These are phyloP conservation scores for Steromphala cineraria DNA, from an alignment of 2,888 invertebrate genomes.

Conservation along the genomic window DNA sequence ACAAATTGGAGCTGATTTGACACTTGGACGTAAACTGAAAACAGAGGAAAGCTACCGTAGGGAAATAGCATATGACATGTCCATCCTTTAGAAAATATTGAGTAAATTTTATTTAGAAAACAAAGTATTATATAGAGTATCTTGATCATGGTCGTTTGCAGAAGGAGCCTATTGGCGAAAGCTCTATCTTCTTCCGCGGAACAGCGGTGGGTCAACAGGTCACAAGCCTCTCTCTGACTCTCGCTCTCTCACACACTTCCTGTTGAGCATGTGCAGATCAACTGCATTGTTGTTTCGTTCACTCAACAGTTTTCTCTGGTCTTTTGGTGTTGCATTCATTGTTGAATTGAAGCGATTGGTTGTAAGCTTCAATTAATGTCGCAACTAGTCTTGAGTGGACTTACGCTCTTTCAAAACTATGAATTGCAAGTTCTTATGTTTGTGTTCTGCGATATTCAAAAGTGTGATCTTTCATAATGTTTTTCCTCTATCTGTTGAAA, in stretches of 20 bases:
- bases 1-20: no score
- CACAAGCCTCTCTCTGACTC: conserved; percentile 8
- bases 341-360: background rate
- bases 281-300: background rate
- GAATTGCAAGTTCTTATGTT: no score
- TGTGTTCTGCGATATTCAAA: no score
- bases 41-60: no score
- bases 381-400: background rate
- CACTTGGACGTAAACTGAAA: no score
- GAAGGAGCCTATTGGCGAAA: background rate
- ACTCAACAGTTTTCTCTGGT: background rate
- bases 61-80: no score
- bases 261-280: background rate
- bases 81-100: no score
- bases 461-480: no score
- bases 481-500: no score
- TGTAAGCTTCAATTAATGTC: background rate
- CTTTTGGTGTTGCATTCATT: background rate
- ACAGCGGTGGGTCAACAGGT: background rate
- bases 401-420: no score
- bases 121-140: no score
- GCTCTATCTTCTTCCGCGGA: background rate
- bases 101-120: no score
- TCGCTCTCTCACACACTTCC: conserved; percentile 1
- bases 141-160: background rate